Evolutionary conservation across 2,797 vertebrate genomes (phyloP).

Genomic region (Mormyrops boulengeri): DNA sequence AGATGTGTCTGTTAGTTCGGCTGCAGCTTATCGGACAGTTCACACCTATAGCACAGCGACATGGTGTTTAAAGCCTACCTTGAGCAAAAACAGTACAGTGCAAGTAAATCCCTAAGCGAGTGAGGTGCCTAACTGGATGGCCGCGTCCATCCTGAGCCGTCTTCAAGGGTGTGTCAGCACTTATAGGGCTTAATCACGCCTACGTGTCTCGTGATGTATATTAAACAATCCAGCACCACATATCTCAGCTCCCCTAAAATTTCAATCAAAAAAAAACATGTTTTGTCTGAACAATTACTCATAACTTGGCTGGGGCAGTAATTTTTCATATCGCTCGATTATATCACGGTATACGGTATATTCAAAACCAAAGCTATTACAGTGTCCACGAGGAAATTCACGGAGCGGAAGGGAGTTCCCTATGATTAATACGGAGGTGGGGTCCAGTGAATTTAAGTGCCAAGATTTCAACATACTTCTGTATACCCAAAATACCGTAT

Average conservation of each 20-base stretch:
- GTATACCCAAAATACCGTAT: background rate
- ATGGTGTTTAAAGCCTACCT: slow-evolving; percentile 10
- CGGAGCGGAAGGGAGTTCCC: background rate
- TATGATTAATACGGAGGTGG: background rate
- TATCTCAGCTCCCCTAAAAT: background rate
- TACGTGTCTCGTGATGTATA: background rate
- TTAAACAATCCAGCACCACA: background rate
- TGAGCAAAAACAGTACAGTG: slow-evolving; percentile 12
- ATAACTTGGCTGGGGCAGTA: background rate
- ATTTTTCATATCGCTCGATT: background rate
- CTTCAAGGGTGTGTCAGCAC: background rate
- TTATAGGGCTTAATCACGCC: background rate
- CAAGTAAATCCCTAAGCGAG: background rate
- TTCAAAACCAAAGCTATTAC: background rate
- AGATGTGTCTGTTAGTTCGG: background rate
- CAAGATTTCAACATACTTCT: background rate
- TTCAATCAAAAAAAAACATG: background rate
- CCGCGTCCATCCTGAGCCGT: background rate
- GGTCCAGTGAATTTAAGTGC: background rate
- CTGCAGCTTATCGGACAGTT: slow-evolving; percentile 8
- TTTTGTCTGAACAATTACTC: background rate
- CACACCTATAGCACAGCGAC: slow-evolving; percentile 4
- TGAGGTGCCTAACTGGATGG: slow-evolving; percentile 6
- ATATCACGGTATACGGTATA: background rate
- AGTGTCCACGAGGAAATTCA: background rate